These are phyloP conservation scores for Chiridota heheva DNA, from an alignment of 35 echinoderm and acorn worm genomes.

Conservation along the genomic window DNA sequence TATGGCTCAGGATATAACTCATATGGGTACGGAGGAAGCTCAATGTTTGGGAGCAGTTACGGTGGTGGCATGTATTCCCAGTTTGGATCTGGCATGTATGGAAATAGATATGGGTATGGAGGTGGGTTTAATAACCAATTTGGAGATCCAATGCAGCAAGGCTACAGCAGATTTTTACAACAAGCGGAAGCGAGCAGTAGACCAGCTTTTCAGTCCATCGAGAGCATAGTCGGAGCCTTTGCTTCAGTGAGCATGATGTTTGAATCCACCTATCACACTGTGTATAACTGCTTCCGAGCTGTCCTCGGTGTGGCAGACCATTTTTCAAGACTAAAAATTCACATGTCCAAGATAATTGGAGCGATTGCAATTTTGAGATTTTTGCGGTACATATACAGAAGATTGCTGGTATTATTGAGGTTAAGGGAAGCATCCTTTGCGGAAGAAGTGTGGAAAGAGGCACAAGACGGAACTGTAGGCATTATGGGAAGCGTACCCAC, in stretches of 20 bases:
- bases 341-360: conserved; percentile 78
- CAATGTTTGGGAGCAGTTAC: conserved; percentile 4
- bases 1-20: conserved; percentile 4
- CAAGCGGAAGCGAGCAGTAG: conserved; percentile 91
- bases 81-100: conserved; percentile 64
- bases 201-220: conserved; percentile 94
- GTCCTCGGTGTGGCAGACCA: conserved; percentile 92
- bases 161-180: conserved; percentile 80
- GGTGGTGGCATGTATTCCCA: conserved; percentile 70
- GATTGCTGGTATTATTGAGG: conserved; percentile 64
- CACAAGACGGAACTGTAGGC: conserved; percentile 25
- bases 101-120: conserved; percentile 42
- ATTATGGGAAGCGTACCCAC: neutral
- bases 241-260: conserved; percentile 98
- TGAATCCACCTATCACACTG: conserved; percentile 89
- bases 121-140: conserved; percentile 19
- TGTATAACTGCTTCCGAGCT: conserved; percentile 93
- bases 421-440: conserved; percentile 61
- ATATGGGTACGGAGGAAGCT: conserved; percentile 32
- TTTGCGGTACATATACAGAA: conserved; percentile 64
- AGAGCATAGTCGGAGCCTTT: conserved; percentile 97
- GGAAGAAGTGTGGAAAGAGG: conserved; percentile 86
- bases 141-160: neutral
- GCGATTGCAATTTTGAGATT: conserved; percentile 80
- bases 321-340: conserved; percentile 88